A percentile compares a stretch with the other conserved stretches of the same genome.
These are phyloP conservation scores for Brachyptera risi DNA, from an alignment of 2,888 invertebrate species.

Conservation along the genomic window DNA sequence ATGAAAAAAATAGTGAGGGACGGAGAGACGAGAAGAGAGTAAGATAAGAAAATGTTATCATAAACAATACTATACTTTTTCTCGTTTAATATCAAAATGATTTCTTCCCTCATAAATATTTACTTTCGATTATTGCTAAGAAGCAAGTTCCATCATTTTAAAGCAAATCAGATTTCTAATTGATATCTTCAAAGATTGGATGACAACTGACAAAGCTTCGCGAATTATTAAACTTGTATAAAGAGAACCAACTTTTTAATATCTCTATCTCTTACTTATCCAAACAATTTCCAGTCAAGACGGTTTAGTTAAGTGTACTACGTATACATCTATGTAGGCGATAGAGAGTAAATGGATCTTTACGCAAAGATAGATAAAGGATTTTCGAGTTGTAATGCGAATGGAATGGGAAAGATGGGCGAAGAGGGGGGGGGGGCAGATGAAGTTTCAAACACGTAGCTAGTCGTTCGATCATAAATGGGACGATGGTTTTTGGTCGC, in stretches of 20 bases:
- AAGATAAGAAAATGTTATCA: too few relatives aligned
- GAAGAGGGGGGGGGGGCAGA: conserved; percentile 6
- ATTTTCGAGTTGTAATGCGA: neutral
- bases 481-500: conserved; percentile 14
- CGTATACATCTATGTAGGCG: neutral
- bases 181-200: too few relatives aligned
- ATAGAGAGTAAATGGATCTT: conserved; percentile 6
- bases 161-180: too few relatives aligned
- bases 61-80: too few relatives aligned
- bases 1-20: neutral
- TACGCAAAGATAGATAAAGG: conserved; percentile 1
- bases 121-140: too few relatives aligned
- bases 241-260: neutral
- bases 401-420: neutral
- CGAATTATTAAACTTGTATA: too few relatives aligned
- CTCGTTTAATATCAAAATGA: too few relatives aligned
- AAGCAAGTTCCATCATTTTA: too few relatives aligned
- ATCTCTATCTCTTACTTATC: neutral
- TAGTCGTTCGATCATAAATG: conserved; percentile 27
- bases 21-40: neutral
- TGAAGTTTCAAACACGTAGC: conserved; percentile 29
- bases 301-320: neutral
- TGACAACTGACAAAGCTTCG: too few relatives aligned
- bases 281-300: neutral
- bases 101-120: too few relatives aligned